These are phyloP conservation scores for Rhimphoctona megacephalus DNA, from an alignment of 2,888 invertebrate species.

Conservation along the genomic window DNA sequence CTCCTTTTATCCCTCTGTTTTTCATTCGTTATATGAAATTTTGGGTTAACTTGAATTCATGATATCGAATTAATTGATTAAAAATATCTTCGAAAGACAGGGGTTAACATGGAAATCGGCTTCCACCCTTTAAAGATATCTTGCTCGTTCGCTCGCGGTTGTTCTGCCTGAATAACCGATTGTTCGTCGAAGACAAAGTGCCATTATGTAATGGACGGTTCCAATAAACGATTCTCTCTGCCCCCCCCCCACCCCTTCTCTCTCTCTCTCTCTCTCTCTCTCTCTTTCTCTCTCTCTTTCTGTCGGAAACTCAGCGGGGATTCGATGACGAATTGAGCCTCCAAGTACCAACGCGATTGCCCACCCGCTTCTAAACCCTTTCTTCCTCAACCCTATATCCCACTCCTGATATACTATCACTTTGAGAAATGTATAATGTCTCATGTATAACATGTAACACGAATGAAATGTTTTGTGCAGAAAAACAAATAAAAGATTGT, in stretches of 20 bases:
- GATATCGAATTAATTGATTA: neutral
- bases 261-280: neutral
- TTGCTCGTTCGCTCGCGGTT: slow-evolving; percentile 33
- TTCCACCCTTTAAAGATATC: neutral
- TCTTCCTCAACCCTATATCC: slow-evolving; percentile 7
- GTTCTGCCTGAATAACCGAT: slow-evolving; percentile 40
- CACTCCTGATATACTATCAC: slow-evolving; percentile 1
- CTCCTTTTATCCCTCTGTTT: neutral
- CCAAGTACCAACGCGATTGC: slow-evolving; percentile 12
- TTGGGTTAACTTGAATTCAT: neutral
- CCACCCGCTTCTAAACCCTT: slow-evolving; percentile 24
- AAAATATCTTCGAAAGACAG: neutral
- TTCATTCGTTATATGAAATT: neutral
- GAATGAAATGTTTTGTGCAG: neutral
- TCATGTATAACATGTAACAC: neutral
- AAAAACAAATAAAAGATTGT: neutral
- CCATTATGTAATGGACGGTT: slow-evolving; percentile 64
- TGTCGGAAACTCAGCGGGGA: slow-evolving; percentile 37
- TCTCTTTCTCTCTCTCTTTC: neutral
- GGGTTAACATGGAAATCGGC: neutral
- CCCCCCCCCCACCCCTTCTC: neutral
- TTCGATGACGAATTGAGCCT: slow-evolving; percentile 59
- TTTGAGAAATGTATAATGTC: neutral
- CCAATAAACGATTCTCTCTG: slow-evolving; percentile 30
- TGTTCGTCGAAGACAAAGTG: slow-evolving; percentile 65